A percentile compares a stretch with the other conserved stretches of the same genome.
Evolutionary conservation across 2,888 invertebrate species (phyloP).

Genomic region (Lithophane leautieri): DNA sequence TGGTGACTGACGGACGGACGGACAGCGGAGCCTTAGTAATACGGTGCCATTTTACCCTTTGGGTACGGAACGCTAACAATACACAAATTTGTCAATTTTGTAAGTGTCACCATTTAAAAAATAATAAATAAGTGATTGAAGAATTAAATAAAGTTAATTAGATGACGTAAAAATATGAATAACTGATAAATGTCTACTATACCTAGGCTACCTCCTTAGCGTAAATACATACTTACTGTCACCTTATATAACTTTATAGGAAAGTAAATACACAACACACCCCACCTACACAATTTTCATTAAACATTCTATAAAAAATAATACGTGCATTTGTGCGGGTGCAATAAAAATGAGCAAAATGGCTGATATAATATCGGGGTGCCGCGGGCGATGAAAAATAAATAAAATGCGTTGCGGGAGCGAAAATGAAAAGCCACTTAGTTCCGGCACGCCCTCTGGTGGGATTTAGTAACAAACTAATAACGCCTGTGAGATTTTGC

Average conservation of each 20-base stretch:
- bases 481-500: slow-evolving; percentile 47
- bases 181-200: no score
- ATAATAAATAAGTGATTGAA: no score
- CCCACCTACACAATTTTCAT: slow-evolving; percentile 68
- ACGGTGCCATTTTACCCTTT: no score
- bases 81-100: no score
- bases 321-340: slow-evolving; percentile 82
- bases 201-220: no score
- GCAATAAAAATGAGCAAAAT: slow-evolving; percentile 88
- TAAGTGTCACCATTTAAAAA: no score
- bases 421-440: slow-evolving; percentile 87
- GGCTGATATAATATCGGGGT: slow-evolving; percentile 84
- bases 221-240: slow-evolving; percentile 11
- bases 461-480: slow-evolving; percentile 74
- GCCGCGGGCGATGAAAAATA: slow-evolving; percentile 88
- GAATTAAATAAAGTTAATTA: no score
- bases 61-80: no score
- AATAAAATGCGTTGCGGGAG: slow-evolving; percentile 83
- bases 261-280: slow-evolving; percentile 32
- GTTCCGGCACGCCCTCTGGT: slow-evolving; percentile 79
- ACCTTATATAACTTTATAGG: not conserved
- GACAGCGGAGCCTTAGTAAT: no score
- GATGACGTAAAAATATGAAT: no score
- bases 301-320: slow-evolving; percentile 83
- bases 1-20: no score